Evolutionary conservation across 2,797 vertebrate genomes (phyloP).

Genomic region (Kryptolebias ocellatus): DNA sequence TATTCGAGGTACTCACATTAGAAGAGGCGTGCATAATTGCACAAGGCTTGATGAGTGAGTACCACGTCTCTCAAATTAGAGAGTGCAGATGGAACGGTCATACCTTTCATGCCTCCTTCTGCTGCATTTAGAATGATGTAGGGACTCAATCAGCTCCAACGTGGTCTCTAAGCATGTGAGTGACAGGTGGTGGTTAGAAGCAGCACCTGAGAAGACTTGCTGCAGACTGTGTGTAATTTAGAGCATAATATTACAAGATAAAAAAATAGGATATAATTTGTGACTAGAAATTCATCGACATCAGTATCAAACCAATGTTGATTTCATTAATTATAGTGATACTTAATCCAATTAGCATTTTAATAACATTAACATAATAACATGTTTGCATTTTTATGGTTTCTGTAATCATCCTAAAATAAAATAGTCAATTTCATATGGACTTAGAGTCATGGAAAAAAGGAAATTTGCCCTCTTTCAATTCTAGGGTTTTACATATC

Average conservation of each 20-base stretch:
- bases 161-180: constrained; percentile 12
- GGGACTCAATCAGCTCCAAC: constrained; percentile 21
- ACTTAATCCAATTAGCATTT: constrained; percentile 27
- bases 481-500: no score
- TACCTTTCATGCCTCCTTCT: constrained; percentile 51
- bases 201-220: neutral
- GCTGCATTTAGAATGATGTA: constrained; percentile 22
- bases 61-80: constrained; percentile 62
- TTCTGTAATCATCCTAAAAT: constrained; percentile 26
- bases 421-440: constrained; percentile 8
- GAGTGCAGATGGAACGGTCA: constrained; percentile 57
- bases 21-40: constrained; percentile 58
- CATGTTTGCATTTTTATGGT: constrained; percentile 10
- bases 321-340: constrained; percentile 25
- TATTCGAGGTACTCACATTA: constrained; percentile 58
- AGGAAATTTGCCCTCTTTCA: no score
- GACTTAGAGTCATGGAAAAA: neutral
- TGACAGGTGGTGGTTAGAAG: constrained; percentile 29
- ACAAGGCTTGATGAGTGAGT: constrained; percentile 43
- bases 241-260: neutral
- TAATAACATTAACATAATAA: constrained; percentile 29
- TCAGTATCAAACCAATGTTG: neutral
- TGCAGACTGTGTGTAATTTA: constrained; percentile 13
- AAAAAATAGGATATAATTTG: neutral
- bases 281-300: no score